Base-by-base conservation (phyloP, 2,888 invertebrate genomes). In the Mimachlamys varia region DNA sequence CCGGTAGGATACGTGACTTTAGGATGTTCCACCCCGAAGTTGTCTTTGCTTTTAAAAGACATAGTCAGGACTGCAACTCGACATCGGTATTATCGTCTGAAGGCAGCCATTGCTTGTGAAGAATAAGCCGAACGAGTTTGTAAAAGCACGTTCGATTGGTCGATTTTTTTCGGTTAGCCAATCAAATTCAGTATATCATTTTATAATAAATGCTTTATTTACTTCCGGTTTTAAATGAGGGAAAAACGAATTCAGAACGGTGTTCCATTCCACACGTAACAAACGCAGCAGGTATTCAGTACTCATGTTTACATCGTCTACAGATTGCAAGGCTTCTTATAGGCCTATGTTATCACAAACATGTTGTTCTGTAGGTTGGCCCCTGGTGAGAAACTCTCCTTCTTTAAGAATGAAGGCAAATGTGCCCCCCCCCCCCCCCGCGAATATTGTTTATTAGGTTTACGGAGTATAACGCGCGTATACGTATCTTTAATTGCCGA, bases 1-100 rank as follows among this genome's bases (percentile, higher is more conserved):
- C 88, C 90, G n/a, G 88, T 89, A 33, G 88, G 89, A 87, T 91
- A 91, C 19, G 88, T 89, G 4, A 90, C 91, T 87, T 89, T 90
- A 12, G 91, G 91, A 89, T 90, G 90, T 33, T 76, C 76, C 27
- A 76, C 76, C 7, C 76, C 76, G 33, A 76, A 76, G 76, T 76
- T 76, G 7, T 76, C 76, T 76, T 76, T 76, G 76, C 76, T 76
- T 76, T 76, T 76, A 76, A 76, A 76, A 1, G 76, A 27, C 76
- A 76, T 76, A 33, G 76, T 76, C 15, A 2, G 44, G 44, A 44
- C 7, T 44, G 44, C 44, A 7, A 44, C 4, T 44, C 44, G 44
- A 44, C 44, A 44, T 44, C n/a, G n/a, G 19, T 27, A 76, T 33
- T 22, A 22, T 22, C 76, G 12, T 27, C 76, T 33, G 58, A 76